These are phyloP conservation scores for Ondatra zibethicus DNA, from an alignment of 2,113 vertebrate genomes.

Conservation along the genomic window DNA sequence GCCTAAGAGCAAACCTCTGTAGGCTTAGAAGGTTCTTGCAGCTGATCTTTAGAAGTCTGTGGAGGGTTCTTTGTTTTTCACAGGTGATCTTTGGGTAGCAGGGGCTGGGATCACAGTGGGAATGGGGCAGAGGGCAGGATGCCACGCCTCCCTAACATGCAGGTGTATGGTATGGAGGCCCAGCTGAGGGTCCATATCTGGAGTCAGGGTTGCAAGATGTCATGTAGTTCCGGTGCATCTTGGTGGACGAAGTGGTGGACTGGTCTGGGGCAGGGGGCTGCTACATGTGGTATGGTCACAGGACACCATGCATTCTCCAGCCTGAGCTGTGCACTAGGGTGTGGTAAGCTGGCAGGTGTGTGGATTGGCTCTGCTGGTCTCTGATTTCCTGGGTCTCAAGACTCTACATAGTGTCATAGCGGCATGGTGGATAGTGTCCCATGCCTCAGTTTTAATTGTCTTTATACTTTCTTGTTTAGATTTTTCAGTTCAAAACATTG, in stretches of 20 bases:
- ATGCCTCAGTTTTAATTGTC: background rate
- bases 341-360: background rate
- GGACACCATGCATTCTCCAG: background rate
- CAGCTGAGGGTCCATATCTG: background rate
- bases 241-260: background rate
- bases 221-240: background rate
- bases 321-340: background rate
- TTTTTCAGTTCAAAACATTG: background rate
- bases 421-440: background rate
- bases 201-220: background rate
- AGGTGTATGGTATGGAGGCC: background rate
- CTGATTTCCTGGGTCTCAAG: background rate
- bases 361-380: background rate
- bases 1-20: background rate
- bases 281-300: background rate
- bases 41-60: background rate
- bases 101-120: background rate
- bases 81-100: background rate
- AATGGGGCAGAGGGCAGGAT: background rate
- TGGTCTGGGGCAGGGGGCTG: background rate
- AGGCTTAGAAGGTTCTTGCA: background rate
- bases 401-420: background rate
- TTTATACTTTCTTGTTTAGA: background rate
- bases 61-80: background rate
- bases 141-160: background rate